These are phyloP conservation scores for Epizoanthus scotinus DNA, from an alignment of 92 coral and sea anemone species.

Conservation along the genomic window DNA sequence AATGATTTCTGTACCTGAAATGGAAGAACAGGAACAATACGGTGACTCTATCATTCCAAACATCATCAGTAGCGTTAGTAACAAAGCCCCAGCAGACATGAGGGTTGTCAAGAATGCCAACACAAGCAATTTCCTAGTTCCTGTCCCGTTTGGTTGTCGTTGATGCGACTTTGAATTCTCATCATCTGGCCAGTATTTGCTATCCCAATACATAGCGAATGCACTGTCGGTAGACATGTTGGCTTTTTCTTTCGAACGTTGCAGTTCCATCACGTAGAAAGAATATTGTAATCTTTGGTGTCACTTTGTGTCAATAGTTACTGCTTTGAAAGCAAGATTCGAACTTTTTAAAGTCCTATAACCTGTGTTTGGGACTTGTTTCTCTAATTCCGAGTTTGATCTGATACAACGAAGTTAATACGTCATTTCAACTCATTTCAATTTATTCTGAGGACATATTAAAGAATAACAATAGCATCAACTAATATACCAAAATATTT, in stretches of 20 bases:
- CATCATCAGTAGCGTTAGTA: constrained; percentile 5
- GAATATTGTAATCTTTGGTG: no score
- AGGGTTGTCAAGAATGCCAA: not conserved
- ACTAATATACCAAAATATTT: no score
- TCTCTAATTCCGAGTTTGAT: no score
- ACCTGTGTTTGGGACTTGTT: no score
- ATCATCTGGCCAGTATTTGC: constrained; percentile 21
- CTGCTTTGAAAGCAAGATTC: no score
- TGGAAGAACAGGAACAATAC: constrained; percentile 18
- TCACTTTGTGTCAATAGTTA: no score
- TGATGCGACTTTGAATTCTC: not conserved
- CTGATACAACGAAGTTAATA: no score
- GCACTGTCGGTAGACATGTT: constrained; percentile 7
- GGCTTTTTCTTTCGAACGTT: not conserved
- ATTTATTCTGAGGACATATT: no score
- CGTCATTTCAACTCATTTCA: no score
- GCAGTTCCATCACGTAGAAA: constrained; percentile 1
- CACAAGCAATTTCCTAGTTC: not conserved
- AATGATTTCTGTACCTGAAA: not conserved
- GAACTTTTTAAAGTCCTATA: no score
- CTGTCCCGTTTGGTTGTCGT: not conserved
- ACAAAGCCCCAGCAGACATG: constrained; percentile 18
- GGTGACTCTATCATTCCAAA: constrained; percentile 19
- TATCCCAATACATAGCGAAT: constrained; percentile 20
- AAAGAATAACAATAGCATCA: no score